Percentiles rank a stretch among this genome's conserved stretches.
Evolutionary conservation across 2,797 vertebrate species (phyloP).

Genomic region (Onychomys arenicola): DNA sequence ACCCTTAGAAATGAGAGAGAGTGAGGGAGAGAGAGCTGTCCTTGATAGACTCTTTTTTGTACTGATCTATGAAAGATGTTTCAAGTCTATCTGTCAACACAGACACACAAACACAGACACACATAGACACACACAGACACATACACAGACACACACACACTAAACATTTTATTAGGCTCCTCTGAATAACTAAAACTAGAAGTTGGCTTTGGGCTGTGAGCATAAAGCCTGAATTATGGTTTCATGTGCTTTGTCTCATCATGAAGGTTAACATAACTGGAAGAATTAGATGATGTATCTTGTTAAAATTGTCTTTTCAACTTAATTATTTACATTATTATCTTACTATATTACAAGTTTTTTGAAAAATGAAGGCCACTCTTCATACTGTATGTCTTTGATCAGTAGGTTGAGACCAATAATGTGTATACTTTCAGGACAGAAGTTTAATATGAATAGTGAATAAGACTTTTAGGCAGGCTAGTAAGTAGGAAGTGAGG

Average conservation of each 20-base stretch:
- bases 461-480: neutral
- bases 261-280: neutral
- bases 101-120: neutral
- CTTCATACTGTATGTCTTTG: neutral
- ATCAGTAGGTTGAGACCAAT: neutral
- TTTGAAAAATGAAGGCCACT: neutral
- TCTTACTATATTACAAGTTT: neutral
- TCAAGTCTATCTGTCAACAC: neutral
- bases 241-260: neutral
- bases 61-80: neutral
- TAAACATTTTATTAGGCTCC: neutral
- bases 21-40: neutral
- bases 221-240: neutral
- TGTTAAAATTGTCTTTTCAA: neutral
- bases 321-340: neutral
- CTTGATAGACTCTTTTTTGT: neutral
- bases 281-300: neutral
- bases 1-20: neutral
- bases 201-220: neutral
- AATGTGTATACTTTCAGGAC: neutral
- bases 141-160: neutral
- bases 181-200: neutral
- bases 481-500: neutral
- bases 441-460: neutral
- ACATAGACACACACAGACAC: neutral